Percentiles rank a stretch among this genome's conserved stretches.
Evolutionary conservation across 1,140 invertebrate genomes (phyloP).

Genomic region (Tribolium castaneum): DNA sequence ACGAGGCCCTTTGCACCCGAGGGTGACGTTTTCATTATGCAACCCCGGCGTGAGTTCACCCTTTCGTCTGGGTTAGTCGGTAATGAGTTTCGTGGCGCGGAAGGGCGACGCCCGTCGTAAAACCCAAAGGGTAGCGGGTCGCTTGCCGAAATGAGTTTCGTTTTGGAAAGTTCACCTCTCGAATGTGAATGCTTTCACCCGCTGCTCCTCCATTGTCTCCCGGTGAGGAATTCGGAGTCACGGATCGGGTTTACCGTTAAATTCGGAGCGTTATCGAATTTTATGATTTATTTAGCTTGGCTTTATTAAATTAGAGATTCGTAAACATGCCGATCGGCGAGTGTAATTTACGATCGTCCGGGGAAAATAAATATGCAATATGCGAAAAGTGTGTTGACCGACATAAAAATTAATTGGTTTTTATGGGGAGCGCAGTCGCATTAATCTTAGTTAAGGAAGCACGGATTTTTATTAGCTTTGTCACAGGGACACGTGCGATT

Average conservation of each 20-base stretch:
- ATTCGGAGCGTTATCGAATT: slow-evolving; percentile 5
- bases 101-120: slow-evolving; percentile 6
- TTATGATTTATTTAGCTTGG: slow-evolving; percentile 20
- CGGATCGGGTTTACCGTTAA: slow-evolving; percentile 14
- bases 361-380: slow-evolving; percentile 29
- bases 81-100: background rate
- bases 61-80: slow-evolving; percentile 5
- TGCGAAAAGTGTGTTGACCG: slow-evolving; percentile 30
- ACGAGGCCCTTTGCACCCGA: background rate
- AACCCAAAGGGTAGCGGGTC: slow-evolving; percentile 1
- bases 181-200: slow-evolving; percentile 27
- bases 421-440: slow-evolving; percentile 27
- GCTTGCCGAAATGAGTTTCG: background rate
- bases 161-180: slow-evolving; percentile 30
- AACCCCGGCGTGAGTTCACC: slow-evolving; percentile 5
- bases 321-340: slow-evolving; percentile 1
- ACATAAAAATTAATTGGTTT: slow-evolving; percentile 33
- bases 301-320: slow-evolving; percentile 11
- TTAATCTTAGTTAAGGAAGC: slow-evolving; percentile 30
- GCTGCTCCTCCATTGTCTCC: background rate
- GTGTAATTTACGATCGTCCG: slow-evolving; percentile 4
- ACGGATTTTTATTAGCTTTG: slow-evolving; percentile 15
- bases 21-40: slow-evolving; percentile 17
- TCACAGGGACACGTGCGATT: slow-evolving; percentile 7
- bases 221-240: background rate